Evolutionary conservation across 2,797 vertebrate genomes (phyloP).

Genomic region (Rhinichthys osculus): DNA sequence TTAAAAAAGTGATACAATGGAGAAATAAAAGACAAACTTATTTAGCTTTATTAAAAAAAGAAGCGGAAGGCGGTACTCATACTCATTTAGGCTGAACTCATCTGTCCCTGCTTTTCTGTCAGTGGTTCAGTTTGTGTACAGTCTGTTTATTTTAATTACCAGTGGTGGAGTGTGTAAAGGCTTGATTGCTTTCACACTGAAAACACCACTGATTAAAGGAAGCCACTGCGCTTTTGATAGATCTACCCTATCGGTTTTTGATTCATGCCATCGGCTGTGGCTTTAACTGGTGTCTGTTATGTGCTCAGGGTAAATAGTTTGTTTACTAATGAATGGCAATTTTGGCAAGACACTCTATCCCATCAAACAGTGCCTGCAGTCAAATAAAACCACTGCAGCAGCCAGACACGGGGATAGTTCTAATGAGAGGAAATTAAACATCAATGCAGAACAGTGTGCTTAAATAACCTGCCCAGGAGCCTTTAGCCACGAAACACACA

Average conservation of each 20-base stretch:
- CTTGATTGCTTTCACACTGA: constrained; percentile 56
- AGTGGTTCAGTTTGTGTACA: constrained; percentile 47
- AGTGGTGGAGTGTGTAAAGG: constrained; percentile 49
- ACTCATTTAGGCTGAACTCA: constrained; percentile 32
- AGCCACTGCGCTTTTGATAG: constrained; percentile 47
- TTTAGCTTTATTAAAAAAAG: constrained; percentile 26
- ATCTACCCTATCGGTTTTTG: constrained; percentile 52
- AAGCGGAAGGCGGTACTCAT: constrained; percentile 15
- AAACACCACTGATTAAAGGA: constrained; percentile 57
- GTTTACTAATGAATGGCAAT: constrained; percentile 63
- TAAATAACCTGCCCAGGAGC: constrained; percentile 46
- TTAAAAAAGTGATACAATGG: background rate
- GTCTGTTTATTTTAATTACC: constrained; percentile 65
- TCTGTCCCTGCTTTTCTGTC: constrained; percentile 31
- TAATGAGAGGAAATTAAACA: constrained; percentile 60
- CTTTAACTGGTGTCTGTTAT: constrained; percentile 55
- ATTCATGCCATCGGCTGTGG: constrained; percentile 53
- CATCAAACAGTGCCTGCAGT: constrained; percentile 42
- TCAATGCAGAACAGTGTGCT: constrained; percentile 37
- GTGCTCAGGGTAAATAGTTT: constrained; percentile 61
- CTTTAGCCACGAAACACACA: constrained; percentile 20
- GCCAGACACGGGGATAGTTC: constrained; percentile 32
- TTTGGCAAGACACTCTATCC: constrained; percentile 52
- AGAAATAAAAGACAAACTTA: background rate
- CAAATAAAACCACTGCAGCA: constrained; percentile 49